Base-by-base conservation (phyloP, 1,140 invertebrate species). In the Leptinotarsa defecta region DNA sequence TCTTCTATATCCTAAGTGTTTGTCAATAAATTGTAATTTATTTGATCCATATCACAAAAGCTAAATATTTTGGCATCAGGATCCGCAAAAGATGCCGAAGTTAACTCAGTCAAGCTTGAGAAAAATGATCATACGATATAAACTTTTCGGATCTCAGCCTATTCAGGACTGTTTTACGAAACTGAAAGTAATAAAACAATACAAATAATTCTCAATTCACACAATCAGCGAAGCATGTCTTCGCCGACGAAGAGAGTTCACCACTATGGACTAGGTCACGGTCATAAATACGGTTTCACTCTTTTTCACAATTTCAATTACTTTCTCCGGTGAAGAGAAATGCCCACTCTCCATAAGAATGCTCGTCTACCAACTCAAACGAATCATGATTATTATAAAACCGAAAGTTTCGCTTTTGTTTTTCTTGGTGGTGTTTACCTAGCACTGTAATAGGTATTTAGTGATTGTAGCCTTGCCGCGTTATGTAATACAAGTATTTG, bases 241-340 rank as follows among this genome's bases (percentile, higher is more conserved):
- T 19, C n/a, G n/a, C 52, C 15, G 15, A 17, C 13, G 52, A 57
- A n/a, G 52, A 57, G 52, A 57, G 52, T 57, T 57, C 52, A n/a
- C 52, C 65, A 68, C 19, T 27, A n/a, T 68, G 24, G 24, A 68
- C 65, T 68, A 68, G 65, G 65, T 68, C 65, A 68, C 65, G 65
- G 65, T 68, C 65, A 27, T 43, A 68, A 43, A 24, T 68, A 68
- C 24, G 65, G 65, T 68, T 68, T 68, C 65, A 68, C 65, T 68
- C 65, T 68, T 68, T 68, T 68, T 68, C 65, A 34, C 65, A 68
- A 68, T 68, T 68, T 68, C 24, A 68, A 24, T 68, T 43, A 68
- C 65, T 68, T 68, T 68, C 65, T 34, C 65, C 65, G 13, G 13
- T n/a, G 22, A 43, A 68, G 65, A 68, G 65, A 68, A 68, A 68